phyloP scores from a whole-genome alignment of 2,113 vertebrate genomes.

The Pelodiscus sinensis region DNA sequence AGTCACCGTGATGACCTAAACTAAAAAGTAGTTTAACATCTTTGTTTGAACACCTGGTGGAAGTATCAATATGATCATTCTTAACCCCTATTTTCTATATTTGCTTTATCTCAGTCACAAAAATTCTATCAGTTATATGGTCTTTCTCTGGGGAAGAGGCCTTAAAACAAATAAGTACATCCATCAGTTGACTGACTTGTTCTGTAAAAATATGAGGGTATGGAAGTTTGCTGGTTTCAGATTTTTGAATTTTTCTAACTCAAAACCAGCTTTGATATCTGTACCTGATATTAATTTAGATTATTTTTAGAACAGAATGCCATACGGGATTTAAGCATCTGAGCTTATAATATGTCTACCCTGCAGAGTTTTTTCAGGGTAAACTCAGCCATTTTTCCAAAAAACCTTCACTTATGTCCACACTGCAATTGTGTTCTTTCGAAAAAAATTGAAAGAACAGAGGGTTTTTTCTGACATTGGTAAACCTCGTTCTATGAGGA shows the following conservation, averaged over 20 bases:
- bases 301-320: not conserved
- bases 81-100: not conserved
- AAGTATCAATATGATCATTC: not conserved
- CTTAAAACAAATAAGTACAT: not conserved
- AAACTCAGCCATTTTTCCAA: too few relatives aligned
- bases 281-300: not conserved
- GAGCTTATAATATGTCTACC: not conserved
- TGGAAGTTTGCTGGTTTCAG: not conserved
- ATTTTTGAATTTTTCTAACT: not conserved
- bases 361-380: too few relatives aligned
- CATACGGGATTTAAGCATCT: not conserved
- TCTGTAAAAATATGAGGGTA: not conserved
- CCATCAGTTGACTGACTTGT: not conserved
- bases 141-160: not conserved
- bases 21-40: not conserved
- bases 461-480: too few relatives aligned
- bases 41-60: not conserved
- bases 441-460: too few relatives aligned
- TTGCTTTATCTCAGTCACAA: not conserved
- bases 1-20: not conserved
- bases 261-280: not conserved
- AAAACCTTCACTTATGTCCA: too few relatives aligned
- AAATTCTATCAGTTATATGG: not conserved
- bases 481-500: too few relatives aligned
- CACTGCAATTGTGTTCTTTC: too few relatives aligned